These are phyloP conservation scores for Scolopax rusticola DNA, from an alignment of 2,797 vertebrate genomes.

Conservation along the genomic window DNA sequence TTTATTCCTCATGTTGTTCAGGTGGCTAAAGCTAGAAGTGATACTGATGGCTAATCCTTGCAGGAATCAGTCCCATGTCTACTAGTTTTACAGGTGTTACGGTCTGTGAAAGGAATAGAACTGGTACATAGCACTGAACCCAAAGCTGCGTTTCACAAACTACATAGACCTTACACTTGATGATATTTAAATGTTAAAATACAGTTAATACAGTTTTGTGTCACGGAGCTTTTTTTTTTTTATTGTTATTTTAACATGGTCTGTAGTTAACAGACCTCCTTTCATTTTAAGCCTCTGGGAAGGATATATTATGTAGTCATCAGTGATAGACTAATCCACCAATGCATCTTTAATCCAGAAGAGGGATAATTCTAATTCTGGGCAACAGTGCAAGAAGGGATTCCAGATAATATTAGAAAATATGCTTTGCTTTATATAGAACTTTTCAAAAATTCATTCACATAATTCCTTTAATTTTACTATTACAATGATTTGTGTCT, in stretches of 20 bases:
- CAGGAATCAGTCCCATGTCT: neutral
- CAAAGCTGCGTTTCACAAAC: neutral
- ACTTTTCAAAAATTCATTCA: conserved; percentile 23
- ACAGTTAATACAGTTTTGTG: neutral
- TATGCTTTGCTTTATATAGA: conserved; percentile 64
- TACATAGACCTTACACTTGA: neutral
- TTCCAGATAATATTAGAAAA: conserved; percentile 73
- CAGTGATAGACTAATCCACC: conserved; percentile 79
- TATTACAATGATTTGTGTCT: neutral
- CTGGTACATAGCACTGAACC: neutral
- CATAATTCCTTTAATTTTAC: neutral
- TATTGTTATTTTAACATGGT: neutral
- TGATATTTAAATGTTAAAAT: neutral
- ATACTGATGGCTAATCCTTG: neutral
- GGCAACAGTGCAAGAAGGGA: conserved; percentile 74
- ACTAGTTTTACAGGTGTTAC: neutral
- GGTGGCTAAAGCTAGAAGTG: neutral
- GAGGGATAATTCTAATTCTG: conserved; percentile 80
- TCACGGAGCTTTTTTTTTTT: neutral
- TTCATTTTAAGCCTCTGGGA: conserved; percentile 65
- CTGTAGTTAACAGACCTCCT: conserved; percentile 65
- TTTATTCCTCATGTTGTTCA: neutral
- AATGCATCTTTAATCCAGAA: conserved; percentile 78
- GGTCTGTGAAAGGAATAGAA: neutral
- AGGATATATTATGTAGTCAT: conserved; percentile 77